These are phyloP conservation scores for Alauda arvensis DNA, from an alignment of 2,797 vertebrate genomes.

Conservation along the genomic window DNA sequence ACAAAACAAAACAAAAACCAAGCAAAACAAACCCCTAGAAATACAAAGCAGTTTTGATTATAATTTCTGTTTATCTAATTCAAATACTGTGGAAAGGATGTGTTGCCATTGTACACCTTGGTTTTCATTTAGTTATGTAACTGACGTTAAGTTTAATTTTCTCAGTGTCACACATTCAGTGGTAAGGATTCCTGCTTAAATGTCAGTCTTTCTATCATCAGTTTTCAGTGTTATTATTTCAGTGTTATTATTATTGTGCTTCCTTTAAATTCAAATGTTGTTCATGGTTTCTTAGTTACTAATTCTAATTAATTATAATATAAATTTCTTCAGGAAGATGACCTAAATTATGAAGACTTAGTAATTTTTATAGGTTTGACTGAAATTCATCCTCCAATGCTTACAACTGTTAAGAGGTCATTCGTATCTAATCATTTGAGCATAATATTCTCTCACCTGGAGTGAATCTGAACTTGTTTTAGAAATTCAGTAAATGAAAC, in stretches of 20 bases:
- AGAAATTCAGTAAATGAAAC: not conserved
- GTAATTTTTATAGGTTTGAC: not conserved
- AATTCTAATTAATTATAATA: not conserved
- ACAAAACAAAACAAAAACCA: not conserved
- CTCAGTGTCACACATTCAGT: not conserved
- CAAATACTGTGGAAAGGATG: not conserved
- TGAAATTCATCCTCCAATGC: not conserved
- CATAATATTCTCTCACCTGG: not conserved
- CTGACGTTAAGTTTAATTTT: not conserved
- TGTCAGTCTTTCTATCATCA: not conserved
- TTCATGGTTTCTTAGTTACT: not conserved
- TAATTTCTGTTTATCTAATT: not conserved
- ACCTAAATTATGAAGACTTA: not conserved
- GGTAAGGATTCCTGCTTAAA: constrained; percentile 15
- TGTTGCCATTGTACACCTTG: not conserved
- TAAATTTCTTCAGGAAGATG: not conserved
- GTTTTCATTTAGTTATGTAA: not conserved
- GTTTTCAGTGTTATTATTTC: constrained; percentile 10
- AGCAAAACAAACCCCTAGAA: not conserved
- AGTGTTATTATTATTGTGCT: not conserved
- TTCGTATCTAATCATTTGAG: not conserved
- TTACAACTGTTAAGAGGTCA: not conserved
- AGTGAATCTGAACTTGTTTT: not conserved
- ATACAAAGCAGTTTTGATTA: not conserved
- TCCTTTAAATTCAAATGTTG: not conserved